Base-by-base conservation (phyloP, 37 sponge, comb jelly and placozoan species). In the Halisarca cf. caerulea region DNA sequence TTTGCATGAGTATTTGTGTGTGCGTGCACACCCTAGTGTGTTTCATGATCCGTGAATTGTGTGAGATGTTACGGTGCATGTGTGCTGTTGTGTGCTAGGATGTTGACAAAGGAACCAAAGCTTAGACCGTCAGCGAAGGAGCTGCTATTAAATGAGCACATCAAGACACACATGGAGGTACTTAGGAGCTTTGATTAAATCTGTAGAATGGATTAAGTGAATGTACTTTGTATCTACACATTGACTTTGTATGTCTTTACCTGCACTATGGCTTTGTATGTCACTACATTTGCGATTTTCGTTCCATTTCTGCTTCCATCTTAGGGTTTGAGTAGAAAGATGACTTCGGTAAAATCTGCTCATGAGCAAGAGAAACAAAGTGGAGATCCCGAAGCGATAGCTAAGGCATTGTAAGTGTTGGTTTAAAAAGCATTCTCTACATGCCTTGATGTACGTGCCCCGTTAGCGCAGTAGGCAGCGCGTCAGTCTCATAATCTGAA, bases 401-500 rank as follows among this genome's bases (percentile, higher is more conserved):
- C 93, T 9, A 86, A 58, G 62, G 93, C 90, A 36, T 59, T 92
- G 93, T 92, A 38, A 89, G 93, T 85, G 25, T 62, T 62, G n/a
- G 45, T 40, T 74, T 74, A n/a, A 37, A 17, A 74, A 3, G 44
- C 17, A n/a, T 15, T 41, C 24, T 74, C 42, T 74, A 9, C 24
- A 7, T 32, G 2, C 1, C 35, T 5, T 68, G 34, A 0, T n/a
- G n/a, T n/a, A n/a, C n/a, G 55, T 87, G 93, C 96, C 91, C 89
- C 96, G 90, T 95, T 95, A 69, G 96, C 96, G 91, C 96, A 95
- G 93, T 92, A 74, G 93, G 96, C 86, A 95, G 94, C 91, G 94
- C 94, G 94, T 92, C 96, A 93, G 91, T 96, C 94, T 92, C 96
- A 96, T 96, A 96, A 96, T 96, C 96, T 96, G 96, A 96, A 96